Base-by-base conservation (phyloP, 2,888 invertebrate species). In the Gryllus longicercus region DNA sequence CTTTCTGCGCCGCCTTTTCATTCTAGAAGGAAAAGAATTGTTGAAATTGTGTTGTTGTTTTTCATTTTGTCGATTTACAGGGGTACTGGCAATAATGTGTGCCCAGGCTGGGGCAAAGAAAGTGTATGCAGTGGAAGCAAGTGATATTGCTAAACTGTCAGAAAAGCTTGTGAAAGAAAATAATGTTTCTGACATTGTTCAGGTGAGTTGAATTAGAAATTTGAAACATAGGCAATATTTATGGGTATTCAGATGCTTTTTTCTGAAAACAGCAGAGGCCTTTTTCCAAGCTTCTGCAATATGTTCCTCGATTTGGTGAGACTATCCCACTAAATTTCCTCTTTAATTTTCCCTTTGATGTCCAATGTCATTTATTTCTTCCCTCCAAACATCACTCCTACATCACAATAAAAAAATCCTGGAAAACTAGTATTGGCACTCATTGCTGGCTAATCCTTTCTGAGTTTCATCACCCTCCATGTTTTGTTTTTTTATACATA, bases 31-130 rank as follows among this genome's bases (percentile, higher is more conserved):
- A 38, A 38, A 38, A 38, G 38, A 8, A 8, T 38, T 38, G 38
- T 38, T 38, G 8, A 5, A 38, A 8, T 38, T 38, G 38, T 8
- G 8, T 1, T 8, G 4, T 38, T 38, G 8, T 8, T 38, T 38
- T 38, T 38, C 5, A 8, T 38, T 38, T 5, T 5, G 1, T 38
- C 38, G 8, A 38, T 80, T 80, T 83, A 49, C 87, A 85, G 91
- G 97, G 50, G 95, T 98, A 84, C 88, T 98, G 50, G 96, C 97
- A 2, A 88, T 97, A 85, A 96, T 96, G 87, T 96, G 95, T 86
- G 97, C 95, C 0, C 90, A 93, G 87, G 96, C 95, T 51, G 97
- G 97, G n/a, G 97, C 97, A 10, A 91, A 90, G 81, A 92, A 93
- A 86, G 96, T 96, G 0, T 95, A 93, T 86, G 95, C 96, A 12